Conservation (phyloP, 2,888 invertebrate genomes). For the Helicoverpa assulta region DNA sequence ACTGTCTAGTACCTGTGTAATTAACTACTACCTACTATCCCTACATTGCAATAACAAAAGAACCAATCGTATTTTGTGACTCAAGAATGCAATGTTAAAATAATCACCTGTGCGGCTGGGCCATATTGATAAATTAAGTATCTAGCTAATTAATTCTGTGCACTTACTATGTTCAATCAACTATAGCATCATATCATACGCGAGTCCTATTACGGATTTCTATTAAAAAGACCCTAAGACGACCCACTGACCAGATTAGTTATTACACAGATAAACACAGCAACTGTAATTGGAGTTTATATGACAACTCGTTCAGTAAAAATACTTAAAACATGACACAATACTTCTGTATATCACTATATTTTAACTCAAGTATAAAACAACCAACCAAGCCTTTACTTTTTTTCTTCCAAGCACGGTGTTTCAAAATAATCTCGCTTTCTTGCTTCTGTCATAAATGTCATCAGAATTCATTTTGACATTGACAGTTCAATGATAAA, state of each 20-base stretch:
- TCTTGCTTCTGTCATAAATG: not conserved
- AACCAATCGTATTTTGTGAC: not conserved
- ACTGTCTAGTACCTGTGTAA: too few relatives aligned
- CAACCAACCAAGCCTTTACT: not conserved
- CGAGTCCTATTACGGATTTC: not conserved
- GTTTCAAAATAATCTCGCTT: not conserved
- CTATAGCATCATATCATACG: not conserved
- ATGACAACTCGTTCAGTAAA: too few relatives aligned
- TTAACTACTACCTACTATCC: not conserved
- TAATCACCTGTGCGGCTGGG: not conserved
- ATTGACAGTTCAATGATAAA: conserved; percentile 13
- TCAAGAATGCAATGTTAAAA: not conserved
- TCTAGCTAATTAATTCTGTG: too few relatives aligned
- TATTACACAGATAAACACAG: not conserved
- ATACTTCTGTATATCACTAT: not conserved
- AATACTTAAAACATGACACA: too few relatives aligned
- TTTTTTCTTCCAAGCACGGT: not conserved
- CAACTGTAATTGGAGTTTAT: too few relatives aligned
- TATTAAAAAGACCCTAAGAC: not conserved
- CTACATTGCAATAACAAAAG: not conserved
- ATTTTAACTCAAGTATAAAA: too few relatives aligned
- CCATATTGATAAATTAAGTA: not conserved
- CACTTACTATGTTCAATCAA: not conserved
- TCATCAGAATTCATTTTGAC: conserved; percentile 20
- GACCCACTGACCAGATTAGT: too few relatives aligned